Evolutionary conservation across 2,888 invertebrate species (phyloP).

Genomic region (Lordiphosa fenestrarum): DNA sequence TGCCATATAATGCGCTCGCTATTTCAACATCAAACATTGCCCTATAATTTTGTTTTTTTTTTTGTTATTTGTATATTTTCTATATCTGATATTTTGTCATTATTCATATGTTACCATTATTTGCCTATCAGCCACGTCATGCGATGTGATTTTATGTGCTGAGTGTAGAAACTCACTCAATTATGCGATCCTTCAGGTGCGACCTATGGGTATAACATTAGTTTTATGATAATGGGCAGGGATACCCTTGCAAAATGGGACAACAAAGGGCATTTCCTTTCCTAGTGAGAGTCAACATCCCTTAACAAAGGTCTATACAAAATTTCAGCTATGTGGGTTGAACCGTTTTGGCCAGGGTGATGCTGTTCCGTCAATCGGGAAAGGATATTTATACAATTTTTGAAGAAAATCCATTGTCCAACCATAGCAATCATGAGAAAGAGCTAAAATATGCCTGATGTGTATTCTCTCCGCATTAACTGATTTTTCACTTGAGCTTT

Average conservation of each 20-base stretch:
- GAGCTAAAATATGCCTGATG: no score
- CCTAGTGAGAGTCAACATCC: no score
- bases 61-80: slow-evolving; percentile 41
- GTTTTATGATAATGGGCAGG: slow-evolving; percentile 2
- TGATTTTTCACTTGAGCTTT: no score
- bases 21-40: slow-evolving; percentile 72
- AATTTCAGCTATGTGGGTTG: no score
- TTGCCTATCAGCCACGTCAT: slow-evolving; percentile 3
- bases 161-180: slow-evolving; percentile 10
- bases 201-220: neutral
- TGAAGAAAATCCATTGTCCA: no score
- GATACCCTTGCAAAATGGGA: slow-evolving; percentile 11
- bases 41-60: slow-evolving; percentile 58
- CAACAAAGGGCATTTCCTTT: neutral
- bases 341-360: no score
- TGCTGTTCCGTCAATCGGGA: no score
- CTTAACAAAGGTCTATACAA: no score
- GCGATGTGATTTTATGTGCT: slow-evolving; percentile 14
- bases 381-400: no score
- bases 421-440: no score
- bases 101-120: slow-evolving; percentile 32
- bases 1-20: slow-evolving; percentile 54
- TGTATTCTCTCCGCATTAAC: no score
- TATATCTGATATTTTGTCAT: slow-evolving; percentile 52
- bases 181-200: slow-evolving; percentile 15